Evolutionary conservation across 2,113 vertebrate genomes (phyloP).

Genomic region (Aythya baeri): DNA sequence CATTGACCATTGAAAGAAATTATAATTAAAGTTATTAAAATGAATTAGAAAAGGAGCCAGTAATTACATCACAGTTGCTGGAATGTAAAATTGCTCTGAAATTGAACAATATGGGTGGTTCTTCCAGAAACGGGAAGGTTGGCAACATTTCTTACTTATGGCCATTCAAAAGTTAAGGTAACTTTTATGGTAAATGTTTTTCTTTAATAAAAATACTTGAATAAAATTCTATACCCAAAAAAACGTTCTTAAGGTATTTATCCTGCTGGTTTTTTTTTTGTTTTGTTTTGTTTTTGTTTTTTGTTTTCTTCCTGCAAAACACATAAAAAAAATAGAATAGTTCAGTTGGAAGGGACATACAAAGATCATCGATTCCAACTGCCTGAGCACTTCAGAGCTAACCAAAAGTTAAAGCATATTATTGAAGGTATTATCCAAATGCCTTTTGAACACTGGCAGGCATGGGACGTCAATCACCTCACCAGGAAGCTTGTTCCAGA

Average conservation of each 20-base stretch:
- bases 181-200: not conserved
- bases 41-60: conserved; percentile 15
- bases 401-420: not conserved
- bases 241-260: not conserved
- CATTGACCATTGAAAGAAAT: conserved; percentile 17
- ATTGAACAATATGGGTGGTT: not conserved
- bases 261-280: not conserved
- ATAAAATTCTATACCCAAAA: not conserved
- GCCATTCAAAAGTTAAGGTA: not conserved
- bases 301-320: not conserved
- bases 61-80: conserved; percentile 29
- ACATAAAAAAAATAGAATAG: not conserved
- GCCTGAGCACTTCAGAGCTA: not conserved
- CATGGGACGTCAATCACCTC: not conserved
- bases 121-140: not conserved
- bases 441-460: not conserved
- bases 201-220: not conserved
- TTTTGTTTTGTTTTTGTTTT: too few relatives aligned
- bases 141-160: not conserved
- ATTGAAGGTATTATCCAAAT: not conserved
- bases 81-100: not conserved
- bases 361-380: not conserved
- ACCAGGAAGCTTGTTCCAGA: not conserved
- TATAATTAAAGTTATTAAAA: conserved; percentile 42
- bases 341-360: not conserved